Conservation (phyloP, 2,888 invertebrate species). For the Rotaria macrura region DNA sequence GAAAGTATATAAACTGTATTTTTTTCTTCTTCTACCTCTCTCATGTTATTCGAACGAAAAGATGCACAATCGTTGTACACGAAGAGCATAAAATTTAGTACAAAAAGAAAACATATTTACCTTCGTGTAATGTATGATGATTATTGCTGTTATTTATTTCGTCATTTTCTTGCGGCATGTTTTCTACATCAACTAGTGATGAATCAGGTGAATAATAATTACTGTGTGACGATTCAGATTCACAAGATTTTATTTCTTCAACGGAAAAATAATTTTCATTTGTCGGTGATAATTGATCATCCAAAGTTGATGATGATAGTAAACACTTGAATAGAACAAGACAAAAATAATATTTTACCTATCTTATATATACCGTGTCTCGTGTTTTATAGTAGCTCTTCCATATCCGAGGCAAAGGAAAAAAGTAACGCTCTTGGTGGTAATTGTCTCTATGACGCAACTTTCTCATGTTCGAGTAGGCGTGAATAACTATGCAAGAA, state of each 20-base stretch:
- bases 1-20: not conserved
- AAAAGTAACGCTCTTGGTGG: constrained; percentile 1
- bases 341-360: constrained; percentile 1
- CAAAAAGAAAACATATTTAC: not conserved
- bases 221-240: not conserved
- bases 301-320: not conserved
- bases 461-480: not conserved
- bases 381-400: not conserved
- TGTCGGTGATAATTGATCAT: not conserved
- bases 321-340: not conserved
- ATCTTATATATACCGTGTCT: not conserved
- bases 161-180: not conserved
- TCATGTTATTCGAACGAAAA: not conserved
- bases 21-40: not conserved
- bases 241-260: not conserved
- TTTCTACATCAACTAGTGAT: not conserved
- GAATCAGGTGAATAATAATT: constrained; percentile 4
- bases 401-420: not conserved
- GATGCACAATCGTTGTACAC: not conserved
- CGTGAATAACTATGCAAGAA: constrained; percentile 4
- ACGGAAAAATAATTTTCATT: constrained; percentile 13
- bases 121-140: not conserved
- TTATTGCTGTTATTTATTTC: not conserved
- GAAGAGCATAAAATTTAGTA: not conserved
- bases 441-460: constrained; percentile 5